These are phyloP conservation scores for Mimas tiliae DNA, from an alignment of 2,888 invertebrate species.

Conservation along the genomic window DNA sequence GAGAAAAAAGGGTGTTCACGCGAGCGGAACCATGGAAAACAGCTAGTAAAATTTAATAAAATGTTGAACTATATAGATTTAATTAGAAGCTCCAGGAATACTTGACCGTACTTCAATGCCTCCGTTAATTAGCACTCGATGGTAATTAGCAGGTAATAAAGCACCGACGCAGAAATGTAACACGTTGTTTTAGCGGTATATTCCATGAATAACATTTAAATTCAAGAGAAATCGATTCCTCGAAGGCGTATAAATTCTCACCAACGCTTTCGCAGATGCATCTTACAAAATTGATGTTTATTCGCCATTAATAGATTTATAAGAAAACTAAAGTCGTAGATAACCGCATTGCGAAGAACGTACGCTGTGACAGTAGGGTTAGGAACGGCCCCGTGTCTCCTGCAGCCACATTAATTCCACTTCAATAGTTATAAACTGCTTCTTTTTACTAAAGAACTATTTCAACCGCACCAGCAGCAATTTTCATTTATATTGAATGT, in stretches of 20 bases:
- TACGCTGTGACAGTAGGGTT: constrained; percentile 27
- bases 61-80: too few species aligned
- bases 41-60: too few species aligned
- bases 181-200: too few species aligned
- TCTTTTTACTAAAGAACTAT: constrained; percentile 49
- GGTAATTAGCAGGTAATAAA: too few species aligned
- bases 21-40: too few species aligned
- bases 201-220: too few species aligned
- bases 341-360: constrained; percentile 17
- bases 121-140: too few species aligned
- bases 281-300: background rate
- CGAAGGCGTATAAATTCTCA: background rate
- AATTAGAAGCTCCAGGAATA: too few species aligned
- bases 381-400: constrained; percentile 43
- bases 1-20: too few species aligned
- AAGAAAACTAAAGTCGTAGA: constrained; percentile 27
- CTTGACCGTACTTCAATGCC: too few species aligned
- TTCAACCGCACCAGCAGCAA: constrained; percentile 40
- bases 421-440: constrained; percentile 57
- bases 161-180: too few species aligned
- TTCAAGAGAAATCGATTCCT: background rate
- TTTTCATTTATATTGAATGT: constrained; percentile 46
- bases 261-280: background rate
- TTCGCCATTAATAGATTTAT: constrained; percentile 31
- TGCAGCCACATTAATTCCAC: constrained; percentile 50